Evolutionary conservation across 1,140 invertebrate genomes (phyloP).

Genomic region (Papilio dardanus): DNA sequence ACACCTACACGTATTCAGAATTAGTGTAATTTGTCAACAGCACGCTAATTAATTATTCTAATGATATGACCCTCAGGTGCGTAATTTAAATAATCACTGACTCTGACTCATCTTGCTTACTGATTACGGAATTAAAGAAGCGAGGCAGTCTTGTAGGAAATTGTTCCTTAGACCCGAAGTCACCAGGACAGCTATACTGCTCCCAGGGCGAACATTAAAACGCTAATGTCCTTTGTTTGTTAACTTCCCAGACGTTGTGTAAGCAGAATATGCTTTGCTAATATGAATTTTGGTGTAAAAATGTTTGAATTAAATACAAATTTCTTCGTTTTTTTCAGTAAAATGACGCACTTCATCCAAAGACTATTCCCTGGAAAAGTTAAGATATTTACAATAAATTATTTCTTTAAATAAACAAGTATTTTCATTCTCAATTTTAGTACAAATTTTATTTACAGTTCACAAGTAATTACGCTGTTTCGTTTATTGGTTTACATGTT

Average conservation of each 20-base stretch:
- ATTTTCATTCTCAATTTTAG: not conserved
- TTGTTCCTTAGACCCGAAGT: slow-evolving; percentile 47
- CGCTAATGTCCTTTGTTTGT: slow-evolving; percentile 70
- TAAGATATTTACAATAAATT: not conserved
- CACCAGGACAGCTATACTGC: slow-evolving; percentile 43
- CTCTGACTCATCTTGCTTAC: slow-evolving; percentile 43
- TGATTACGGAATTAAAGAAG: slow-evolving; percentile 52
- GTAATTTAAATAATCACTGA: slow-evolving; percentile 62
- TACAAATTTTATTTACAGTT: not conserved
- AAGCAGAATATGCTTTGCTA: slow-evolving; percentile 18
- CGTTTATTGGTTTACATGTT: slow-evolving; percentile 6
- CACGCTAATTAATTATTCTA: slow-evolving; percentile 37
- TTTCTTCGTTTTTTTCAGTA: not conserved
- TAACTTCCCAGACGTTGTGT: slow-evolving; percentile 59
- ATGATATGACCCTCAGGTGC: slow-evolving; percentile 46
- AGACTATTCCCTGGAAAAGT: too few relatives aligned
- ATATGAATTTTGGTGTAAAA: slow-evolving; percentile 14
- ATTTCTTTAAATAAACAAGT: too few relatives aligned
- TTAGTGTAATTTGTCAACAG: slow-evolving; percentile 30
- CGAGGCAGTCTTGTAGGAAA: slow-evolving; percentile 46
- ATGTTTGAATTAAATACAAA: not conserved
- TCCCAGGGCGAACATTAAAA: slow-evolving; percentile 67
- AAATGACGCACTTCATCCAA: not conserved
- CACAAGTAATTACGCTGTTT: not conserved
- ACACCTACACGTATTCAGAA: slow-evolving; percentile 17